Evolutionary conservation across 2,113 vertebrate genomes (phyloP).

Genomic region (Erythrolamprus reginae): DNA sequence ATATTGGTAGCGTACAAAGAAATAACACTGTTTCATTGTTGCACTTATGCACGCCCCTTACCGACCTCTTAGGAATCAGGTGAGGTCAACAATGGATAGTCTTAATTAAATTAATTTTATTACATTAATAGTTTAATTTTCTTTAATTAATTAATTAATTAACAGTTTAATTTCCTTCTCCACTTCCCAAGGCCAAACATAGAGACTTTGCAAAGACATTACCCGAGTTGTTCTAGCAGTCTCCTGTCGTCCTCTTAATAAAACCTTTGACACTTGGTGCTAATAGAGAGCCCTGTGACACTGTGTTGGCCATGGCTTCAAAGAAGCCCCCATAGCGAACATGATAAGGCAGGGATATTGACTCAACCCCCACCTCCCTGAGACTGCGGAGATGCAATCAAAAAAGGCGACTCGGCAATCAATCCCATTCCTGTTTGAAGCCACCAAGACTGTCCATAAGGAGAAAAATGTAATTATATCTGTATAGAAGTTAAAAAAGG

Average conservation of each 20-base stretch:
- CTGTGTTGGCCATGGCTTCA: background rate
- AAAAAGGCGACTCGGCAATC: background rate
- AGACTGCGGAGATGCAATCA: background rate
- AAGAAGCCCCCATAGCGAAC: background rate
- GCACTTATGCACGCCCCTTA: too few species aligned
- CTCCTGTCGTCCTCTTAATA: background rate
- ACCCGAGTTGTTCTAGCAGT: rapidly evolving
- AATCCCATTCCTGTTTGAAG: background rate
- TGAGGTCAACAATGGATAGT: too few species aligned
- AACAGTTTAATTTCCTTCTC: too few species aligned
- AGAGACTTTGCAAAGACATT: background rate
- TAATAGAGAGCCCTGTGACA: background rate
- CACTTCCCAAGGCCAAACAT: background rate
- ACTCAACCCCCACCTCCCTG: rapidly evolving
- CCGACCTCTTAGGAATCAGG: too few species aligned
- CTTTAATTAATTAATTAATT: too few species aligned
- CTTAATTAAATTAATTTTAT: too few species aligned
- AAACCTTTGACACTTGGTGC: background rate
- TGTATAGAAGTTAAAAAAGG: too few species aligned
- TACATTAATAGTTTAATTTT: too few species aligned
- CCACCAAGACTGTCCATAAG: too few species aligned
- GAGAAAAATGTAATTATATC: background rate
- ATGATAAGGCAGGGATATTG: rapidly evolving
- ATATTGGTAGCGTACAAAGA: too few species aligned
- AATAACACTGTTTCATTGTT: too few species aligned